Conservation (phyloP, 2,797 vertebrate genomes). For the Urocyon cinereoargenteus region DNA sequence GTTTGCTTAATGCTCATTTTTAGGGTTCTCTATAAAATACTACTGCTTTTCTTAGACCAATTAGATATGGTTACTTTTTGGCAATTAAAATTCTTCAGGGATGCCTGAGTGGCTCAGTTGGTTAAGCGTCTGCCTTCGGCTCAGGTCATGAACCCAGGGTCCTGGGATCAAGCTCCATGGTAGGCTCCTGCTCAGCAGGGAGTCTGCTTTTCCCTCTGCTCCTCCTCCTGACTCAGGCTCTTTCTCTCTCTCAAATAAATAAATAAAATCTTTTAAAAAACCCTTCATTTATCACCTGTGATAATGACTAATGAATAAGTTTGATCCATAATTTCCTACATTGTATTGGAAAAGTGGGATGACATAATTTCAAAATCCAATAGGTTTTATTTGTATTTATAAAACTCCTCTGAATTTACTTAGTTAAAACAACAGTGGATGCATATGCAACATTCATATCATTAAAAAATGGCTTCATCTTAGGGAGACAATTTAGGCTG, state of each 20-base stretch:
- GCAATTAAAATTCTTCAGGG: neutral
- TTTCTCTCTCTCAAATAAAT: no score
- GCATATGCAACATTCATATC: neutral
- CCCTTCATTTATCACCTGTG: neutral
- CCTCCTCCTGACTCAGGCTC: no score
- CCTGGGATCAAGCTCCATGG: no score
- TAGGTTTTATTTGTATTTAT: slow-evolving; percentile 27
- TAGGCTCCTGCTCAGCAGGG: no score
- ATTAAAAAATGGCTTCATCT: neutral
- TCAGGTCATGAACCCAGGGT: no score
- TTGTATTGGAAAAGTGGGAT: neutral
- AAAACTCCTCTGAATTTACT: neutral
- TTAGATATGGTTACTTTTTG: slow-evolving; percentile 7
- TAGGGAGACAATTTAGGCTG: neutral
- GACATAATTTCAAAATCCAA: slow-evolving; percentile 36
- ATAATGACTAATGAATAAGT: neutral
- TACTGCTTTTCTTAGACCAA: neutral
- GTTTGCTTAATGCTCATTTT: neutral
- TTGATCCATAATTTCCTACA: slow-evolving; percentile 3
- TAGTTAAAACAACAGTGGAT: neutral
- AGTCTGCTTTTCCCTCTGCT: no score
- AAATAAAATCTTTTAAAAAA: no score
- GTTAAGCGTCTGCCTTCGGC: no score
- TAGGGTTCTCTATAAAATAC: neutral
- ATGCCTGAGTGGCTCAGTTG: no score